Evolutionary conservation across 2,888 invertebrate species (phyloP).

Genomic region (Lepidocyrtinus sp.): DNA sequence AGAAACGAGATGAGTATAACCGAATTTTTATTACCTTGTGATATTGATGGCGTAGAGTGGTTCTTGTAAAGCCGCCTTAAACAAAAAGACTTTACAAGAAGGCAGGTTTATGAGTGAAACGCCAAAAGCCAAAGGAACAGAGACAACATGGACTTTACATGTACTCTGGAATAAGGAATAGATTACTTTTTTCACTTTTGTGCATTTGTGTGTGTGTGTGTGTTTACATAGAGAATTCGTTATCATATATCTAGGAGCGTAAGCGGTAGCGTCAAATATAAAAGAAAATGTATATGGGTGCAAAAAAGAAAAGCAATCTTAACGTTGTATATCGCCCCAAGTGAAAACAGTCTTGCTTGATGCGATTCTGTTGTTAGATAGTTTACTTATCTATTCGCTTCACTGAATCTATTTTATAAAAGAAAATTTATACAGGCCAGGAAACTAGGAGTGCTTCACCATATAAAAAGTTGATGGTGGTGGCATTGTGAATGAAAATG

Average conservation of each 20-base stretch:
- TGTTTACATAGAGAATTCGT: not conserved
- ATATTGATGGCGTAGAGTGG: not conserved
- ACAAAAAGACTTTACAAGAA: not conserved
- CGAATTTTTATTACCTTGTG: not conserved
- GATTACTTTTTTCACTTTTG: slow-evolving; percentile 2
- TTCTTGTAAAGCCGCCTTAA: not conserved
- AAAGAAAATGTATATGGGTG: not conserved
- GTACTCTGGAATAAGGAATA: not conserved
- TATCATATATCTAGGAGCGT: not conserved
- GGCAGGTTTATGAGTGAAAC: slow-evolving; percentile 32
- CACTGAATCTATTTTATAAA: slow-evolving; percentile 45
- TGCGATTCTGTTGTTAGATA: slow-evolving; percentile 58
- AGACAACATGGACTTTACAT: slow-evolving; percentile 22
- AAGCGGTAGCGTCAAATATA: not conserved
- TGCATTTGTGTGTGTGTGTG: not conserved
- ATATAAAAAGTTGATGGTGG: not conserved
- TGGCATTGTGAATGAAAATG: slow-evolving; percentile 32
- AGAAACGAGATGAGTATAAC: not conserved
- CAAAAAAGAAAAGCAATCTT: slow-evolving; percentile 2
- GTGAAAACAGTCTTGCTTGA: slow-evolving; percentile 55
- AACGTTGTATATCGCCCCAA: slow-evolving; percentile 35
- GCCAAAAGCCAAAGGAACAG: slow-evolving; percentile 1
- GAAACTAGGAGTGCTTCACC: not conserved
- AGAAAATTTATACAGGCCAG: slow-evolving; percentile 37
- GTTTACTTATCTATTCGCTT: slow-evolving; percentile 57